phyloP scores from a whole-genome alignment of 2,888 invertebrate species.

The Halocaridina rubra region DNA sequence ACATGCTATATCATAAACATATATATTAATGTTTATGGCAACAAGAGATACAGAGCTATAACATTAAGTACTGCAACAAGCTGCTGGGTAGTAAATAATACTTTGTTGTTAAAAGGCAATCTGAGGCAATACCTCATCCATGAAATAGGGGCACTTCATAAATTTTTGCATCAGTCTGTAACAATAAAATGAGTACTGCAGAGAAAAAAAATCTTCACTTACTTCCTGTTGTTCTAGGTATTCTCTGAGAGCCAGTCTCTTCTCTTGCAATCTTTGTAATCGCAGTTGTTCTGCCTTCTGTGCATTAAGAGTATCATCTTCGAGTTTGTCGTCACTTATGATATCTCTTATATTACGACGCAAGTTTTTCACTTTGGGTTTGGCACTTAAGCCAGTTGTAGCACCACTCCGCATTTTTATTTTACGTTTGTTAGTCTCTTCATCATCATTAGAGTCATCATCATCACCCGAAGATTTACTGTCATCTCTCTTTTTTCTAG shows the following conservation, averaged over 20 bases:
- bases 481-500: slow-evolving; percentile 11
- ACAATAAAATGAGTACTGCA: background rate
- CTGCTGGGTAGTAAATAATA: background rate
- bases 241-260: slow-evolving; percentile 67
- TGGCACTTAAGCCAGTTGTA: slow-evolving; percentile 25
- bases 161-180: background rate
- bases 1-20: too few relatives aligned
- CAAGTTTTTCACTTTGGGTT: slow-evolving; percentile 62
- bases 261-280: slow-evolving; percentile 53
- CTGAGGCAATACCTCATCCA: too few relatives aligned
- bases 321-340: slow-evolving; percentile 91
- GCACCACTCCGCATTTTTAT: background rate
- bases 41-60: too few relatives aligned
- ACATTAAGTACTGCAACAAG: too few relatives aligned
- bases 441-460: background rate
- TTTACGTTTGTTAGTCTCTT: background rate
- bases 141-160: too few relatives aligned
- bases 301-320: slow-evolving; percentile 90
- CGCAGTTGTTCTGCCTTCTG: slow-evolving; percentile 71
- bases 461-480: background rate
- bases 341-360: slow-evolving; percentile 91
- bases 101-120: background rate
- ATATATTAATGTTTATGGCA: too few relatives aligned
- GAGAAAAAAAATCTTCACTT: background rate
- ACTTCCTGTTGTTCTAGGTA: slow-evolving; percentile 76